Evolutionary conservation across 2,797 vertebrate genomes (phyloP).

Genomic region (Tarsius wallacei): DNA sequence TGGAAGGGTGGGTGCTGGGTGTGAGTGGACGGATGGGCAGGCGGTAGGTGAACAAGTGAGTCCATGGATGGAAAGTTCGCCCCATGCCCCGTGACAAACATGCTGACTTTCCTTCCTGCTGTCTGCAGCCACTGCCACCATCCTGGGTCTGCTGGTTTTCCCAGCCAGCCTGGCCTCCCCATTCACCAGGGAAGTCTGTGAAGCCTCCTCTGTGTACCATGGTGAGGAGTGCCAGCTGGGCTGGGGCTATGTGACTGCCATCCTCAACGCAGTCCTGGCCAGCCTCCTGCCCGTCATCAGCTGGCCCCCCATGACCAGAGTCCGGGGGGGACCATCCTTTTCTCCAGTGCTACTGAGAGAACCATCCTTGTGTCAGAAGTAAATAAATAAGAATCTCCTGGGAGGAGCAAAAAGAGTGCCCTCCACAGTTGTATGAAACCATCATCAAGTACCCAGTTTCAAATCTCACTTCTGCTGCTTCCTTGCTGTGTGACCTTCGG

Average conservation of each 20-base stretch:
- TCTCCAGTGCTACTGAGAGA: constrained; percentile 50
- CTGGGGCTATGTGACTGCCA: constrained; percentile 79
- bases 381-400: neutral
- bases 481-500: neutral
- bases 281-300: constrained; percentile 69
- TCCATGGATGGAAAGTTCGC: no score
- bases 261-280: constrained; percentile 72
- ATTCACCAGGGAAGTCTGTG: constrained; percentile 55
- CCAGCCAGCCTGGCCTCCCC: constrained; percentile 77
- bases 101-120: neutral
- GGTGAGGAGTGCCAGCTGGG: constrained; percentile 69
- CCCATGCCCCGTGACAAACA: neutral
- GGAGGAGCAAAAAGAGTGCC: neutral
- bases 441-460: neutral
- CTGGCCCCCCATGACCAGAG: neutral
- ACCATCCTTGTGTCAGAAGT: constrained; percentile 43
- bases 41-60: no score
- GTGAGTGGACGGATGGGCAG: no score
- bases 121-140: constrained; percentile 52
- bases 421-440: neutral
- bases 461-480: neutral
- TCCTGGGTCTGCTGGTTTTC: constrained; percentile 80
- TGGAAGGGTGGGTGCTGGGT: no score
- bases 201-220: constrained; percentile 46
- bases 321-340: constrained; percentile 49